Evolutionary conservation across 53 echinoderm and acorn worm species (phyloP), one percentile per base, ranked within the genome.

Genomic region (Paracentrotus lividus): DNA sequence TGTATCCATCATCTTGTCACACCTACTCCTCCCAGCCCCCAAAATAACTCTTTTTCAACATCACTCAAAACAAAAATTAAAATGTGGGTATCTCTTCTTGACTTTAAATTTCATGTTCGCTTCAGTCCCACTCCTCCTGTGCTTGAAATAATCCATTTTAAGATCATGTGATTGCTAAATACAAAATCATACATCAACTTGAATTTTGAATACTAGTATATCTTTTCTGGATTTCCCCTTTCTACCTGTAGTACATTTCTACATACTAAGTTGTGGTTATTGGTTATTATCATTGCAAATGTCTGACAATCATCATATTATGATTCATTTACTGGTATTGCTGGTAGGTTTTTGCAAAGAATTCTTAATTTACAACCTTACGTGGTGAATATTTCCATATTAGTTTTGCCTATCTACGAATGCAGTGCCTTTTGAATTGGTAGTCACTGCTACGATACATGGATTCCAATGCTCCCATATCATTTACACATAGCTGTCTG

Each of bases 81-180:
- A n/a, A n/a, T n/a, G n/a, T n/a, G n/a, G n/a, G n/a, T n/a, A n/a
- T n/a, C n/a, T n/a, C n/a, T n/a, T n/a, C n/a, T n/a, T n/a, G n/a
- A n/a, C n/a, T n/a, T n/a, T n/a, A n/a, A n/a, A n/a, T n/a, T n/a
- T n/a, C n/a, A n/a, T n/a, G n/a, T n/a, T n/a, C n/a, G n/a, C n/a
- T 29, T 38, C 36, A 53, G 36, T 55, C 56, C 86, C 86, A 86
- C 86, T 86, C 55, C 86, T 86, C 86, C 86, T 56, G 55, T 36
- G 54, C 86, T 36, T 20, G 13, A 56, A 86, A 55, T 55, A 54
- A 16, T 21, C 34, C 36, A 10, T 49, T 84, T 18, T 20, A 36
- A n/a, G 81, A n/a, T 78, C 47, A 75, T 43, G 47, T 77, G n/a
- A 43, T 81, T 2, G 5, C 34, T 72, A 4, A 18, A 1, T 26